phyloP scores from a whole-genome alignment of 2,113 vertebrate species.

The Psittacus erithacus region DNA sequence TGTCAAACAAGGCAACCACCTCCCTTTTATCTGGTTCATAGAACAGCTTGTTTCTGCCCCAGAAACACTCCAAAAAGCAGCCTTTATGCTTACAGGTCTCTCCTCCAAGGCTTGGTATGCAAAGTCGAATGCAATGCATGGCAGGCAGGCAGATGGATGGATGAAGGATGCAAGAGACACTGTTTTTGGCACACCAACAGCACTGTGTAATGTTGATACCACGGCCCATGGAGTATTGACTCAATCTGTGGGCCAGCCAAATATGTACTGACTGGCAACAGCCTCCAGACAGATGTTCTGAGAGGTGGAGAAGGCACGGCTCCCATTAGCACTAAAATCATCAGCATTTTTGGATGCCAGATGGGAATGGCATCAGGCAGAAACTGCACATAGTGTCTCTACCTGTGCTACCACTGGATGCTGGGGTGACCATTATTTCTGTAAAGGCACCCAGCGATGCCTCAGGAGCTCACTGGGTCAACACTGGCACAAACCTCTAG shows the following conservation, averaged over 20 bases:
- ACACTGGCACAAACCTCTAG: not conserved
- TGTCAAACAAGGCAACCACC: not conserved
- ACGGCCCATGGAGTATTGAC: accelerated
- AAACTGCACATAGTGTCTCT: not conserved
- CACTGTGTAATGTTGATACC: not conserved
- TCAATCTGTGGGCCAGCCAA: not conserved
- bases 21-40: not conserved
- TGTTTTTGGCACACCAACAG: not conserved
- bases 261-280: accelerated
- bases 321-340: not conserved
- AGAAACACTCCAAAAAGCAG: not conserved
- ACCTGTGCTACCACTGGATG: not conserved
- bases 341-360: not conserved
- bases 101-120: not conserved
- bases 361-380: not conserved
- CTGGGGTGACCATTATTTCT: not conserved
- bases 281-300: not conserved
- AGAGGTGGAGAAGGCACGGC: not conserved
- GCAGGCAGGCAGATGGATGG: not conserved
- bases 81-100: not conserved
- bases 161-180: not conserved
- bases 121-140: not conserved
- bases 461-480: not conserved
- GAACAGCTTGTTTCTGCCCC: not conserved
- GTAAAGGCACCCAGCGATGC: not conserved